A percentile compares a stretch with the other conserved stretches of the same genome.
Evolutionary conservation across 2,797 vertebrate genomes (phyloP).

Genomic region (Hippoglossus hippoglossus): DNA sequence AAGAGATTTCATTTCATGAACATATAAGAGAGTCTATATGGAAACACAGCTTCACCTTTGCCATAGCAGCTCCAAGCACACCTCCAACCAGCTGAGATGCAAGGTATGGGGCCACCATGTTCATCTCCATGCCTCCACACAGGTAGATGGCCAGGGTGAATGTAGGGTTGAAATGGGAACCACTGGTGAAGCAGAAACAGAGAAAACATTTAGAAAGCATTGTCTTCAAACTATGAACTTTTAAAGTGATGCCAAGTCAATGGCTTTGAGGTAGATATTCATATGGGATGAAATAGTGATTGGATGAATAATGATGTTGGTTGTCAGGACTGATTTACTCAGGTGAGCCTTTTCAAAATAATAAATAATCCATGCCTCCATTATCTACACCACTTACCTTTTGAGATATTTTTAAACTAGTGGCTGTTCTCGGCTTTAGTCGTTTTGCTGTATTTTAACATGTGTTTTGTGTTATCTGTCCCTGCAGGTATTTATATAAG

Average conservation of each 20-base stretch:
- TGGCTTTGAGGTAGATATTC: background rate
- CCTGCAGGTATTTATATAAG: too few species aligned
- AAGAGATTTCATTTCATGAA: too few species aligned
- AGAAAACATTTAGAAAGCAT: background rate
- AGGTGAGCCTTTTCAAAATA: too few species aligned
- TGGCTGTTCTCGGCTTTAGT: too few species aligned
- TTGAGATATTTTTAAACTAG: too few species aligned
- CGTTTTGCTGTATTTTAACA: too few species aligned
- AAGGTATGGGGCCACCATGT: slow-evolving; percentile 86
- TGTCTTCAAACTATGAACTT: background rate
- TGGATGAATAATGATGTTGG: too few species aligned
- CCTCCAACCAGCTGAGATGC: slow-evolving; percentile 87
- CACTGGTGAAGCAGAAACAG: slow-evolving; percentile 70
- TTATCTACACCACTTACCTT: too few species aligned
- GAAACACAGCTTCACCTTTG: slow-evolving; percentile 81
- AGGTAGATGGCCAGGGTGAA: slow-evolving; percentile 85
- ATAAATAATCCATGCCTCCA: too few species aligned
- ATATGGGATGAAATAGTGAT: too few species aligned
- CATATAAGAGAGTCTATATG: background rate
- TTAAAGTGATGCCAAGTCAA: background rate
- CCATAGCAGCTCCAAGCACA: slow-evolving; percentile 86
- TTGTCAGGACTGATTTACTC: too few species aligned
- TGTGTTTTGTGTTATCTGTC: too few species aligned
- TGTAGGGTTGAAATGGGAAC: slow-evolving; percentile 89
- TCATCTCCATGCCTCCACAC: slow-evolving; percentile 82